Evolutionary conservation across 2,888 invertebrate genomes (phyloP), one percentile per base, ranked within the genome.

Genomic region (Aspidiotus destructor): DNA sequence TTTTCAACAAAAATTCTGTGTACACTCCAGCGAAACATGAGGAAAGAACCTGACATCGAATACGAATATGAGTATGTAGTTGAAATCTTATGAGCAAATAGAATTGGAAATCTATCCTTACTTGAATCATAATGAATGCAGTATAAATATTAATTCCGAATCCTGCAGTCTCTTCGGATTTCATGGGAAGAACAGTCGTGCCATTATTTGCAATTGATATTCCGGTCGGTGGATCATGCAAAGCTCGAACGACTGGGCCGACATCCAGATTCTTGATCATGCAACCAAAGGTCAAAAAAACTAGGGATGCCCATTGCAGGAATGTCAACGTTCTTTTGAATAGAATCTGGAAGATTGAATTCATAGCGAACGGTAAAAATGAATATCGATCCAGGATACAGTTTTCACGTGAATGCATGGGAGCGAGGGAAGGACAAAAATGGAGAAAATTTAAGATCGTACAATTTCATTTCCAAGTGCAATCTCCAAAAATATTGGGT

Each of bases 21-120:
- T 95, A 97, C 5, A 96, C 96, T 8, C 96, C 96, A 0, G 96
- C 96, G 70, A 94, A 79, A 74, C 95, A 96, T 0, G 96, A 96
- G 76, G 90, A 94, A 83, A 60, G 63, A 13, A 71, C 69, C 63
- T 62, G 53, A 67, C 11, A 58, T 11, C 57, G 28, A 10, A 41
- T 48, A 48, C 11, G 48, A 48, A 48, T 48, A 48, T 48, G 1
- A 48, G 16, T n/a, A 55, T 10, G 15, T 5, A 55, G 10, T 55
- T 15, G 10, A 55, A 17, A n/a, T 52, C 52, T 52, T 15, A n/a
- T 52, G 52, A 7, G 7, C 1, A 55, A 55, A 5, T 55, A 15
- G 13, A 40, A 58, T 40, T 58, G 40, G 11, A 10, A 58, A 10
- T 11, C 2, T 13, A 40, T 40, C 9, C 40, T 28, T 28, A 67